Evolutionary conservation across 1,140 invertebrate species (phyloP).

Genomic region (Micrasema minimum): DNA sequence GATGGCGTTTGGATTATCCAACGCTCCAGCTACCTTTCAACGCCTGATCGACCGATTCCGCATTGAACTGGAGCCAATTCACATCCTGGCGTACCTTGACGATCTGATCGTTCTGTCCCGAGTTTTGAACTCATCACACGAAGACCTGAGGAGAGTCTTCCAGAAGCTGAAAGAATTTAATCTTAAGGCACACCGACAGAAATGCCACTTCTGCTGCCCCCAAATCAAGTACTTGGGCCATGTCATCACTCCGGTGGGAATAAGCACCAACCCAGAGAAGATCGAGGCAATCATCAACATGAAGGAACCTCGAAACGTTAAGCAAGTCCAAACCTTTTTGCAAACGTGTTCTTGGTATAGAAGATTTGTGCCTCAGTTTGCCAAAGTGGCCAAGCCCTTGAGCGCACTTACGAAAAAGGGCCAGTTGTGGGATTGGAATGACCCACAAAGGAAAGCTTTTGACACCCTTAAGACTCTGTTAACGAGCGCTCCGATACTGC

Average conservation of each 20-base stretch:
- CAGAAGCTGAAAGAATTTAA: constrained; percentile 54
- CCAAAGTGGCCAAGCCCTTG: constrained; percentile 57
- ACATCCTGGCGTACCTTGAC: constrained; percentile 59
- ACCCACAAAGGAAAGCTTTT: constrained; percentile 8
- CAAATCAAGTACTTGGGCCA: constrained; percentile 59
- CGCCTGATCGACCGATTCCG: constrained; percentile 56
- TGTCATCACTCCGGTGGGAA: constrained; percentile 56
- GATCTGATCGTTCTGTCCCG: constrained; percentile 59
- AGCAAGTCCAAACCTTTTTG: constrained; percentile 54
- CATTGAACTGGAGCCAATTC: constrained; percentile 48
- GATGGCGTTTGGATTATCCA: constrained; percentile 62
- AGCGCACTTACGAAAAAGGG: constrained; percentile 56
- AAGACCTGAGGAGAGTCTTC: constrained; percentile 57
- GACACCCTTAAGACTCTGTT: not conserved
- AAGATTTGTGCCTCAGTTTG: constrained; percentile 58
- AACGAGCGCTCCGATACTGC: constrained; percentile 1
- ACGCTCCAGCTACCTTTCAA: constrained; percentile 59
- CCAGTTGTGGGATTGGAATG: constrained; percentile 49
- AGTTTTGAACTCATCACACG: constrained; percentile 58
- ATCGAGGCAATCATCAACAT: constrained; percentile 56
- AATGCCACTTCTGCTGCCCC: constrained; percentile 59
- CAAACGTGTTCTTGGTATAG: constrained; percentile 59
- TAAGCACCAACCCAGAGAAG: constrained; percentile 58
- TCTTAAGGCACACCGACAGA: constrained; percentile 57
- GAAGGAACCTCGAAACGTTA: constrained; percentile 53